Evolutionary conservation across 2,797 vertebrate genomes (phyloP).

Genomic region (Paratrypauchen microcephalus): DNA sequence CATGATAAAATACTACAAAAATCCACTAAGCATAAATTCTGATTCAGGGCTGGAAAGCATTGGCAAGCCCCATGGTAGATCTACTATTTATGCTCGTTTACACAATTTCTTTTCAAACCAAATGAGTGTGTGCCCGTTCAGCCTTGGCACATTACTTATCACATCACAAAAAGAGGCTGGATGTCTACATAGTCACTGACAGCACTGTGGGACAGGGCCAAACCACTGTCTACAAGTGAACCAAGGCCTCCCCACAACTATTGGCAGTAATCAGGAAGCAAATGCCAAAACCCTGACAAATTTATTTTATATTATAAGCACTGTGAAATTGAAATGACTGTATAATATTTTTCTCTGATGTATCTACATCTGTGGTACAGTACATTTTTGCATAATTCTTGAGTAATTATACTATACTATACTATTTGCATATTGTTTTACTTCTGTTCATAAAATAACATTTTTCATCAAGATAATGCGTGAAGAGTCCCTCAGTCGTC

Average conservation of each 20-base stretch:
- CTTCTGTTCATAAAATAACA: no score
- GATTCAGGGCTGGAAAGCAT: slow-evolving; percentile 56
- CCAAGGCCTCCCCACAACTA: slow-evolving; percentile 23
- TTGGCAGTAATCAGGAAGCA: slow-evolving; percentile 1
- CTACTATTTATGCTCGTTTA: slow-evolving; percentile 41
- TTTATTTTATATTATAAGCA: neutral
- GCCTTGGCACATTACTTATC: slow-evolving; percentile 47
- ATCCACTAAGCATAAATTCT: slow-evolving; percentile 38
- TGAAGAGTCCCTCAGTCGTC: no score
- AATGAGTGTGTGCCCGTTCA: slow-evolving; percentile 49
- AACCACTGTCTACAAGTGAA: slow-evolving; percentile 14
- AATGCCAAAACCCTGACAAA: slow-evolving; percentile 1
- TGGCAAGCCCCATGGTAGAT: slow-evolving; percentile 50
- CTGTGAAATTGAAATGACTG: no score
- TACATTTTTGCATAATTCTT: no score
- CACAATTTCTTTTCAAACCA: slow-evolving; percentile 52
- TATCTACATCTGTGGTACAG: no score
- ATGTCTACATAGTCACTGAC: slow-evolving; percentile 23
- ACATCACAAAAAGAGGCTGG: slow-evolving; percentile 33
- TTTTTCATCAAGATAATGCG: no score
- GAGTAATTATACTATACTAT: no score
- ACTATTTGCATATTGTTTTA: no score
- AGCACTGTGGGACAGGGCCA: slow-evolving; percentile 19
- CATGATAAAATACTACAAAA: slow-evolving; percentile 41
- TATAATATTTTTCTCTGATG: no score